A percentile compares a stretch with the other conserved stretches of the same genome.
phyloP scores from a whole-genome alignment of 2,888 invertebrate genomes.

The Mesoligia furuncula region DNA sequence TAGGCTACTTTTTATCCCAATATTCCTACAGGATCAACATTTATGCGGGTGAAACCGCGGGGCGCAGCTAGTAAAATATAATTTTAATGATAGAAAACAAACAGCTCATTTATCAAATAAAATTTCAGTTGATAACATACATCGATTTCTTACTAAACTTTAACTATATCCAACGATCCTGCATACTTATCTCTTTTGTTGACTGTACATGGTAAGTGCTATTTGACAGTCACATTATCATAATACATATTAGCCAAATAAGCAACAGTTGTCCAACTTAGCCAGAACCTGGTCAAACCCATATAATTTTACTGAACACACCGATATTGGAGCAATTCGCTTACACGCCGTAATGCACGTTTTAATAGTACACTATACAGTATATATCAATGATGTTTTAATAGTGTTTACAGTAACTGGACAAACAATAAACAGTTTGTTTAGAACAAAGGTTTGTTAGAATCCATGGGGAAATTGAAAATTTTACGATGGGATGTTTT shows the following conservation, averaged over 20 bases:
- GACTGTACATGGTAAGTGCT: too few relatives aligned
- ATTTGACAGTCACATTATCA: too few relatives aligned
- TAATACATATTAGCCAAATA: background rate
- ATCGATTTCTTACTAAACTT: too few relatives aligned
- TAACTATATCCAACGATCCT: too few relatives aligned
- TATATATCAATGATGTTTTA: slow-evolving; percentile 21
- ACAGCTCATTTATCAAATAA: too few relatives aligned
- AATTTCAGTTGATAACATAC: too few relatives aligned
- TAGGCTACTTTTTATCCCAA: too few relatives aligned
- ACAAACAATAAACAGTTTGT: slow-evolving; percentile 5
- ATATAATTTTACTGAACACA: slow-evolving; percentile 44
- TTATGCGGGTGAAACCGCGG: too few relatives aligned
- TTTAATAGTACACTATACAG: slow-evolving; percentile 30
- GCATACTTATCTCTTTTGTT: too few relatives aligned
- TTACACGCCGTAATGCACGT: slow-evolving; percentile 21
- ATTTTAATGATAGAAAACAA: too few relatives aligned
- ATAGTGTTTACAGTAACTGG: slow-evolving; percentile 41
- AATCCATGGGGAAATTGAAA: slow-evolving; percentile 2
- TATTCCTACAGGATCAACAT: too few relatives aligned
- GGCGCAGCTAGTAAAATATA: too few relatives aligned
- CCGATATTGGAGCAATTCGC: slow-evolving; percentile 33
- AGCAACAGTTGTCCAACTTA: slow-evolving; percentile 44
- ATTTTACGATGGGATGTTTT: background rate
- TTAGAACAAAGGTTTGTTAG: background rate
- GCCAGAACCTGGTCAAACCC: background rate